Evolutionary conservation across 1,140 invertebrate genomes (phyloP).

Genomic region (Oncopeltus fasciatus): DNA sequence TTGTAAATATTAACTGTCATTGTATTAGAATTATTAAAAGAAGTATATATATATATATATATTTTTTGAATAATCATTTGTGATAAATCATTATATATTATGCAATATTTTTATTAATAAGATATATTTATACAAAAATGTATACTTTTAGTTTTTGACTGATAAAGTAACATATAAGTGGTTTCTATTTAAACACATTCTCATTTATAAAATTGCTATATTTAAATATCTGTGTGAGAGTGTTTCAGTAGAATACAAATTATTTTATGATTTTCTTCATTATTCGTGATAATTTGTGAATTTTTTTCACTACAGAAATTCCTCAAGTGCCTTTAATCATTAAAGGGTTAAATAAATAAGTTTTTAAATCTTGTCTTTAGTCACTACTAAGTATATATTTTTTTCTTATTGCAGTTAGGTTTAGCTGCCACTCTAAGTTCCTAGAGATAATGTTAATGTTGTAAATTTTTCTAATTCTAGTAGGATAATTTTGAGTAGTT

Average conservation of each 20-base stretch:
- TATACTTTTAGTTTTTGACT: not conserved
- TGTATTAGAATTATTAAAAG: not conserved
- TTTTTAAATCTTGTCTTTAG: not conserved
- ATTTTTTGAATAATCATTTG: not conserved
- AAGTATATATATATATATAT: not conserved
- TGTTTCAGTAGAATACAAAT: too few relatives aligned
- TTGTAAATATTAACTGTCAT: too few relatives aligned
- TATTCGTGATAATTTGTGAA: too few relatives aligned
- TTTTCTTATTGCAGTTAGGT: not conserved
- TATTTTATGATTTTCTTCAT: too few relatives aligned
- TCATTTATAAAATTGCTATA: not conserved
- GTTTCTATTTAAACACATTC: not conserved
- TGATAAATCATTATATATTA: not conserved
- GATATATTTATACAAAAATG: not conserved
- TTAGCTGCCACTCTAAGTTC: conserved; percentile 1
- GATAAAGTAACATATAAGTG: not conserved
- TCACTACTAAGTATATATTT: not conserved
- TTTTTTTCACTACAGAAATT: not conserved
- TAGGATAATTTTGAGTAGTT: too few relatives aligned
- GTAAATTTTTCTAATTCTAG: too few relatives aligned
- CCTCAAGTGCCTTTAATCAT: conserved; percentile 1
- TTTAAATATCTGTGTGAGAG: too few relatives aligned
- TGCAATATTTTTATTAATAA: not conserved
- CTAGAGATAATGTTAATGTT: not conserved
- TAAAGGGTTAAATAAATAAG: not conserved